Evolutionary conservation across 2,113 vertebrate species (phyloP), one percentile per base, ranked within the genome.

Genomic region (Eudyptes chrysolophus): DNA sequence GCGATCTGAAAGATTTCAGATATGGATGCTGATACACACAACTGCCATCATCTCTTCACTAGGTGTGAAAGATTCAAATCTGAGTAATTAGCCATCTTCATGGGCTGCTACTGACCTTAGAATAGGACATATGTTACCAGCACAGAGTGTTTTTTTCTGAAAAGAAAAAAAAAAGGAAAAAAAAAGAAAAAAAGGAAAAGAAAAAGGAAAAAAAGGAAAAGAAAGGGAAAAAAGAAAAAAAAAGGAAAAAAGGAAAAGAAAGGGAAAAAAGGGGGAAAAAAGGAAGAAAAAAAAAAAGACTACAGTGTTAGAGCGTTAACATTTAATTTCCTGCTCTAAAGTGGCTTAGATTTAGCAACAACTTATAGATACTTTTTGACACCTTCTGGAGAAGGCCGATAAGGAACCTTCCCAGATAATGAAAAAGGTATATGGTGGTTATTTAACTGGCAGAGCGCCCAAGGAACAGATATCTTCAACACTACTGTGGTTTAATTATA

Each of bases 141-240:
- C 10, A 66, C 32, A 62, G 1, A 21, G 4, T 16, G 17, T 1
- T 52, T 64, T 34, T 40, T 34, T 20, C 4, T 1, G 7, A 15
- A 42, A 42, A 42, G 13, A 15, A 42, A 42, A 42, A 42, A 42
- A 42, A 42, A 42, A 3, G 44, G 6, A 4, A 2, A 19, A 40
- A 78, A 54, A 78, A 54, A n/a, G 6, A 42, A 24, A 44, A 11
- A 11, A 21, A 52, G 54, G 11, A 30, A 42, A 42, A 46, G 10
- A 42, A 42, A 42, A 42, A 14, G 14, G 42, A 6, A 42, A 42
- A 16, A 16, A 42, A 42, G 14, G 42, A 42, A 42, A 42, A 42
- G 40, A 40, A 40, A 40, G 11, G 40, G 40, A 40, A 40, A 40
- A 40, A 40, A 40, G 6, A 42, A 13, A 42, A 42, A 40, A 40